Evolutionary conservation across 2,113 vertebrate genomes (phyloP), one percentile per base, ranked within the genome.

Genomic region (Turnix velox): DNA sequence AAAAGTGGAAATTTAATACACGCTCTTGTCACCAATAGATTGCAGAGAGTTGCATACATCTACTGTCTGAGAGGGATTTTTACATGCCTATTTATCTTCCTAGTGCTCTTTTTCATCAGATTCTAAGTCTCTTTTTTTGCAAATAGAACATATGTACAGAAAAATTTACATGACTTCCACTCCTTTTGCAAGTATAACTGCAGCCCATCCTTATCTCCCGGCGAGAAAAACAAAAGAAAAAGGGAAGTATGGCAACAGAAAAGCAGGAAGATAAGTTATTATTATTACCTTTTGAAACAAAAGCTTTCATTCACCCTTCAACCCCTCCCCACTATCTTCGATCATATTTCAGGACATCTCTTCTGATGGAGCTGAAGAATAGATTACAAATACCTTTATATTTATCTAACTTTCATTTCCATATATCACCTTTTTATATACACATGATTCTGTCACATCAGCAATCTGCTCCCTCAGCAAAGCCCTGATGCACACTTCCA

Each of bases 371-470:
- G 71, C 69, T 82, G 77, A 88, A 82, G 77, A 91, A 95, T 62
- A 91, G 92, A 94, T 96, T 91, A 91, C 91, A 92, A 88, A 91
- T 87, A 92, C 85, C 77, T 95, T 89, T 77, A 91, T 84, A 96
- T 96, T 92, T 86, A 96, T 95, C 94, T 88, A 87, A 91, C 88
- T 95, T 95, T 93, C 94, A 12, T 58, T 94, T 93, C 78, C 74
- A 93, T 96, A 89, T 92, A 95, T 96, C 94, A 94, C 81, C 62
- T 87, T 94, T 92, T 94, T 87, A 79, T 89, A 94, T 79, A 81
- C 87, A 95, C 91, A 87, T 83, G 49, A 92, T 93, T 95, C 91
- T 95, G 81, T 91, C 86, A 89, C 84, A 89, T 92, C 94, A 95
- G 87, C 94, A 96, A 84, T 92, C 81, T 37, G 31, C 78, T 93